phyloP scores from a whole-genome alignment of 2,113 vertebrate genomes.

The Pyxicephalus adspersus region DNA sequence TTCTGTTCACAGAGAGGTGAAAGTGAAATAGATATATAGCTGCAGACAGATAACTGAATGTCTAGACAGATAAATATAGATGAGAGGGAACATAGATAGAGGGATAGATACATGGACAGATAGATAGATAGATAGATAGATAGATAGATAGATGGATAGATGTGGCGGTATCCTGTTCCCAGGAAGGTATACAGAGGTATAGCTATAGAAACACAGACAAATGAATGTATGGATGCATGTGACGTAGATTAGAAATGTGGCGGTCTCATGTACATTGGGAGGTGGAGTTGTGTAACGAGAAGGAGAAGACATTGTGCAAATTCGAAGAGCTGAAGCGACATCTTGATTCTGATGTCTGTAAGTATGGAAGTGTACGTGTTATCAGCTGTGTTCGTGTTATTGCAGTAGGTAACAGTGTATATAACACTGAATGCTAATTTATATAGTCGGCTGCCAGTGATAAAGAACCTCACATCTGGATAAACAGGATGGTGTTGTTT shows the following conservation, averaged over 20 bases:
- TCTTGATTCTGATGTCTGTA: too few species aligned
- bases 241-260: too few species aligned
- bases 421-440: background rate
- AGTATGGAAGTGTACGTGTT: too few species aligned
- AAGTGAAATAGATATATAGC: too few species aligned
- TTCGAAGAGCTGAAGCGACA: too few species aligned
- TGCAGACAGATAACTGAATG: background rate
- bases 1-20: too few species aligned
- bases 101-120: background rate
- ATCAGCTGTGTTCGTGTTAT: background rate
- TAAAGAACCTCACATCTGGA: background rate
- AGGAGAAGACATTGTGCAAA: too few species aligned
- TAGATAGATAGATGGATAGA: constrained; percentile 22
- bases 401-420: background rate
- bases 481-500: background rate
- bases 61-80: background rate
- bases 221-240: background rate
- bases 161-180: too few species aligned
- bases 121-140: background rate
- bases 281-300: too few species aligned
- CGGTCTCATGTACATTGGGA: too few species aligned
- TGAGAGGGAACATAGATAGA: too few species aligned
- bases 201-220: background rate
- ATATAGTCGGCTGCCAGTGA: background rate
- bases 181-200: background rate